phyloP scores from a whole-genome alignment of 2,888 invertebrate species.

The Glyphotaelius pellucidus region DNA sequence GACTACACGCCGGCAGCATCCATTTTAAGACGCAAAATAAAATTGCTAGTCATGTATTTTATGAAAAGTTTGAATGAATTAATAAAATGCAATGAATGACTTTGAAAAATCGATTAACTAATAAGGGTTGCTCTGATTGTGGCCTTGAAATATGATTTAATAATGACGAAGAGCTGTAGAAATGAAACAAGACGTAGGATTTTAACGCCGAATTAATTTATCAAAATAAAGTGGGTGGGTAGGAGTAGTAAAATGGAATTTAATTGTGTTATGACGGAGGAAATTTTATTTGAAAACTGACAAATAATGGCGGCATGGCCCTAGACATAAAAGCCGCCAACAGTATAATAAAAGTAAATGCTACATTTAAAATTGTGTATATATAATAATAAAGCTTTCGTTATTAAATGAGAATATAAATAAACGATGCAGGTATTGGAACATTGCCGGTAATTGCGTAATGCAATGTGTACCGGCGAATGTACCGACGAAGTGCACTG shows the following conservation, averaged over 20 bases:
- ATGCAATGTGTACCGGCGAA: conserved; percentile 60
- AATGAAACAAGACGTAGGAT: background rate
- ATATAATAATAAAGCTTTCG: background rate
- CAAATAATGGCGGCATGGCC: conserved; percentile 53
- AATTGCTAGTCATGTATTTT: background rate
- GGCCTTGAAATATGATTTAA: conserved; percentile 40
- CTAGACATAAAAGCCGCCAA: conserved; percentile 10
- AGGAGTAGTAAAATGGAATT: background rate
- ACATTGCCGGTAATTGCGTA: conserved; percentile 59
- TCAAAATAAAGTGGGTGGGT: background rate
- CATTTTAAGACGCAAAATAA: conserved; percentile 46
- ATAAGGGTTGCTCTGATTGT: conserved; percentile 22
- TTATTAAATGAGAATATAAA: background rate
- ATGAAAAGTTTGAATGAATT: background rate
- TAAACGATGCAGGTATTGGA: background rate
- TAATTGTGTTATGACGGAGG: background rate
- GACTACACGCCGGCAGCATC: conserved; percentile 41
- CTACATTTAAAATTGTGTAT: background rate
- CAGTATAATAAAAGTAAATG: background rate
- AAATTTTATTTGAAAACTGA: background rate
- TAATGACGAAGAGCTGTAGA: background rate
- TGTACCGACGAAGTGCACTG: background rate
- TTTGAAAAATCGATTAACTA: conserved; percentile 8
- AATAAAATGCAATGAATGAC: background rate
- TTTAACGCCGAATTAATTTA: background rate